Conservation (phyloP, 2,113 vertebrate species). For the Odocoileus virginianus region DNA sequence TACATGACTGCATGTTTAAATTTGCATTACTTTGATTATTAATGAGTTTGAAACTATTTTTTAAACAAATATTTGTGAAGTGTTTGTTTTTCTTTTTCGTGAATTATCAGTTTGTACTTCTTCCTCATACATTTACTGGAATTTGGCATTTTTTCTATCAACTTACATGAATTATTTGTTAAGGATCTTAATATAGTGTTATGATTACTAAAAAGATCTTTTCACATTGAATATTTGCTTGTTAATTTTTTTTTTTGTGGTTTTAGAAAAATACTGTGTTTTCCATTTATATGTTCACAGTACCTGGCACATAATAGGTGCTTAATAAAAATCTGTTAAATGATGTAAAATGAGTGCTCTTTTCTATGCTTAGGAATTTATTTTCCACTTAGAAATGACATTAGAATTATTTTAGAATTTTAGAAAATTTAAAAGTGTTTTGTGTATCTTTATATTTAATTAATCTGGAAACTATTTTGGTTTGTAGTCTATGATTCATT, state of each 20-base stretch:
- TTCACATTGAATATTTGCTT: background rate
- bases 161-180: background rate
- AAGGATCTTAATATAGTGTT: background rate
- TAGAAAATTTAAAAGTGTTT: background rate
- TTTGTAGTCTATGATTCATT: background rate
- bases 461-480: background rate
- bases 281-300: background rate
- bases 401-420: constrained; percentile 10
- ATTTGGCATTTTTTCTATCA: background rate
- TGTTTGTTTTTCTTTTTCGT: background rate
- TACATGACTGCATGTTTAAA: background rate
- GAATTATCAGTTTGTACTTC: background rate
- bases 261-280: background rate
- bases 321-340: background rate
- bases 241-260: background rate
- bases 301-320: background rate
- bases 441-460: background rate
- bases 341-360: background rate
- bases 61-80: background rate
- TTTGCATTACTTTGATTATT: background rate
- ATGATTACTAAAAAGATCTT: background rate
- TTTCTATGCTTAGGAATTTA: background rate
- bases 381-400: constrained; percentile 15
- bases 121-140: background rate
- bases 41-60: background rate